These are phyloP conservation scores for Hoplostethus mediterraneus DNA, from an alignment of 2,797 vertebrate species.

Conservation along the genomic window DNA sequence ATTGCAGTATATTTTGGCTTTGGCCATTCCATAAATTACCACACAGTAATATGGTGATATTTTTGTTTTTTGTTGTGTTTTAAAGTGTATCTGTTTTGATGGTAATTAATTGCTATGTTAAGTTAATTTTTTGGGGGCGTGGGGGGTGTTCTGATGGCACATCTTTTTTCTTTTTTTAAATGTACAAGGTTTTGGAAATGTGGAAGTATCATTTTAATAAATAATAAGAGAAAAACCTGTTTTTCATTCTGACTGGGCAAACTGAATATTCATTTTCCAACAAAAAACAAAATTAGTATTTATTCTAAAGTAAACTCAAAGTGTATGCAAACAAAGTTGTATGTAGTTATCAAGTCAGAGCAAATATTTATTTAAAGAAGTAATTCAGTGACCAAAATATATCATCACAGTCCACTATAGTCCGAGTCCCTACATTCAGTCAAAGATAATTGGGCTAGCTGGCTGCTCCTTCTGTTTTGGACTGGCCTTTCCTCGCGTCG, in stretches of 20 bases:
- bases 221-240: conserved; percentile 10
- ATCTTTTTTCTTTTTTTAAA: not conserved
- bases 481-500: conserved; percentile 3
- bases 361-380: conserved; percentile 5
- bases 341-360: not conserved
- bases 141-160: not conserved
- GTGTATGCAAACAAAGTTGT: conserved; percentile 3
- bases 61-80: no score
- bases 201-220: conserved; percentile 45
- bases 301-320: conserved; percentile 12
- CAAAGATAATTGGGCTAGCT: no score
- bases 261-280: not conserved
- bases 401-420: not conserved
- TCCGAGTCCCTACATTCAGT: not conserved
- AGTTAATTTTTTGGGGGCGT: conserved; percentile 25
- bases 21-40: not conserved
- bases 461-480: conserved; percentile 48
- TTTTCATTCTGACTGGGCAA: conserved; percentile 8
- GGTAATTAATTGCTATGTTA: conserved; percentile 8
- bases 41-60: conserved; percentile 16
- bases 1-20: conserved; percentile 33
- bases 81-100: conserved; percentile 4
- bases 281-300: not conserved
- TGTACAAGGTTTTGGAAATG: not conserved
- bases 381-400: not conserved